Evolutionary conservation across 92 coral and sea anemone genomes (phyloP), one percentile per base, ranked within the genome.

Genomic region (Ricordea florida): DNA sequence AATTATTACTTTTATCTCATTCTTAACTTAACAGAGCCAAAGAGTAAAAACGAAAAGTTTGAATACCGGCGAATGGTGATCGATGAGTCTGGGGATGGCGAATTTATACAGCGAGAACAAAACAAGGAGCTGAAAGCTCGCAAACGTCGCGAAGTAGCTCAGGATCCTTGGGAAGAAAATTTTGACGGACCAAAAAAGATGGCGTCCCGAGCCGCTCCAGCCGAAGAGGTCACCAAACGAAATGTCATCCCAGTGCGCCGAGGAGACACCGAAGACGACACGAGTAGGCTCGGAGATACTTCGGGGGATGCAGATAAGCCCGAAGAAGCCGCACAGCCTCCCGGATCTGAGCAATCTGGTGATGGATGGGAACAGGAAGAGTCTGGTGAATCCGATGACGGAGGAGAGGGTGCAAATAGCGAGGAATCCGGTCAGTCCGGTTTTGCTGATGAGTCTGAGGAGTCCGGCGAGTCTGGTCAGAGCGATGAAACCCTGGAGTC

Each of bases 21-120:
- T n/a, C n/a, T n/a, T n/a, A n/a, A n/a, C n/a, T n/a, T 31, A 6
- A 23, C 30, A 70, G 77, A 55, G 24, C 20, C 76, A 17, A 53
- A 15, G 74, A 93, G 46, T 45, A 77, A 87, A 47, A 83, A 68
- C 29, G 81, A 74, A 66, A 94, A 91, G 81, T 91, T 94, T 62
- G 98, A 94, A 36, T 94, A 94, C 69, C 91, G 91, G 27, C 92
- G 98, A 13, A 91, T 92, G 97, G 89, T 89, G 0, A 94, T 94
- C 66, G 98, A 94, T 36, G 97, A 94, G 60, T 92, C 92, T 6
- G 98, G 98, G 15, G 98, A 94, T 40, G 98, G 98, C 2, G 98
- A 94, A 66, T 94, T 94, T 45, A 89, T 94, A 32, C 85, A 82
- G 30, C 79, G 63, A 67, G 49, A 73, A 31, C 75, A 75, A 25